Base-by-base conservation (phyloP, 2,797 vertebrate species). In the Phalloptychus januarius region DNA sequence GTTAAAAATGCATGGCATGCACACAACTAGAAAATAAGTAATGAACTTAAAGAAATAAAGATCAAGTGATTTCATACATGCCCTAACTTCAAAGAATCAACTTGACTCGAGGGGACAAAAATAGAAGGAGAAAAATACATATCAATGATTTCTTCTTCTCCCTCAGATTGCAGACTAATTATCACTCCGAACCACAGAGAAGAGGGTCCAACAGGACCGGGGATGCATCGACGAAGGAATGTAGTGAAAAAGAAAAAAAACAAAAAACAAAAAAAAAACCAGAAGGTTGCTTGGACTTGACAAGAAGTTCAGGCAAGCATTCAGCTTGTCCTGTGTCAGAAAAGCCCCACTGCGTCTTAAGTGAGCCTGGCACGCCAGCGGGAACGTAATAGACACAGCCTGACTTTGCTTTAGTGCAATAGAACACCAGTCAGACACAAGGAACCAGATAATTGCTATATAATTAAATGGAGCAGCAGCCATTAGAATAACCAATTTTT, bases 1-100 rank as follows among this genome's bases (percentile, higher is more conserved):
- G 97, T 98, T 97, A 98, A 98, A 98, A 97, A 98, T 98, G 97
- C 96, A 98, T 97, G 96, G 97, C 97, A 97, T 96, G 96, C 96
- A 96, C 96, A 95, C 96, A 97, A 97, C 96, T 96, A 96, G 96
- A 95, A 94, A 94, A 94, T 97, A 98, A 97, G 95, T 98, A 97
- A 97, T 96, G 96, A 97, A 97, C 96, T 97, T 97, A 96, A 95
- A 96, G 85, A 94, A 93, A 95, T 94, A 94, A 94, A 98, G 97
- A 98, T 98, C 97, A 98, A 98, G 96, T 97, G 97, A 96, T 97
- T 97, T 97, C 95, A 97, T 96, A 96, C 95, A 95, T 93, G 95
- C 94, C 94, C 95, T 88, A 89, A 97, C 96, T 96, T 99, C 97
- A 98, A 98, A 98, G 96, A 95, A 94, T 93, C 95, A 95, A 96